Evolutionary conservation across 2,888 invertebrate species (phyloP), one percentile per base, ranked within the genome.

Genomic region (Hedychridium roseum): DNA sequence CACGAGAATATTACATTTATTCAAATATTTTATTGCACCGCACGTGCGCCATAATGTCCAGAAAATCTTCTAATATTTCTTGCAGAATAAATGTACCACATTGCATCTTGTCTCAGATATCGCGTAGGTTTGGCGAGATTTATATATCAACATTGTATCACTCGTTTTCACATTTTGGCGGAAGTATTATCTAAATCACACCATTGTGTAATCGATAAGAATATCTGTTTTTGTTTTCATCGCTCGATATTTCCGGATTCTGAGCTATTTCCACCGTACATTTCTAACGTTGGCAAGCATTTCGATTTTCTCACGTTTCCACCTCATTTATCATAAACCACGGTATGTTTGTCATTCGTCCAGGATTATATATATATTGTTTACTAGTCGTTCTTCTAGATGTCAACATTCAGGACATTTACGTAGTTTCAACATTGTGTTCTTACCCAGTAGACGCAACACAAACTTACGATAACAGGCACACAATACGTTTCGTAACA

Each of bases 41-140:
- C 21, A 73, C 66, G 54, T 71, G 65, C 55, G 70, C 67, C 71
- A 73, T 71, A 43, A 68, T 68, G 40, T 61, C 66, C 36, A 73
- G 73, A 49, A 71, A 73, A 49, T 73, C 73, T 37, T 65, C 58
- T 40, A 66, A 65, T 71, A 73, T 73, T 49, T 69, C 69, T 35
- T 64, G 64, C 30, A 73, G 58, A 28, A 73, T 73, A 43, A 61
- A 65, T 51, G 71, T 73, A 2, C 23, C 28, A 35, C 40, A 23
- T 9, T 35, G 9, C 3, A 27, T 12, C 9, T 5, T 18, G 20
- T 31, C 15, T 23, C 6, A 42, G 34, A 26, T 16, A 17, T 42
- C n/a, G 26, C 15, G n/a, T n/a, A n/a, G n/a, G n/a, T n/a, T n/a
- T n/a, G n/a, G n/a, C n/a, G 15, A 26, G 16, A 40, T n/a, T 23